These are phyloP conservation scores for Poeciliopsis presidionis DNA, from an alignment of 2,797 vertebrate genomes.

Conservation along the genomic window DNA sequence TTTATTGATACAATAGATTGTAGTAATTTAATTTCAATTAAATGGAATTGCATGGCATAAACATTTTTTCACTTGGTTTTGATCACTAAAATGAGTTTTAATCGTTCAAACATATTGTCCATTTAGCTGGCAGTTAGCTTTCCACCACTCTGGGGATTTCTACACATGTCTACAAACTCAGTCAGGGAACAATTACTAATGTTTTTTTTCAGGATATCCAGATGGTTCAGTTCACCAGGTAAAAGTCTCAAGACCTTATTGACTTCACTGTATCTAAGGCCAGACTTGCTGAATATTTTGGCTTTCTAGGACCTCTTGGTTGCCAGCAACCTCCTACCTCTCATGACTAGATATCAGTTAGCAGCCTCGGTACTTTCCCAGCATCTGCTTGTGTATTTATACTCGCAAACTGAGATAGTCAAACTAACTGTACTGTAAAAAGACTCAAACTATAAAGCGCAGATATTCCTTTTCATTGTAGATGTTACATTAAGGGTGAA, in stretches of 20 bases:
- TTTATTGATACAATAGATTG: background rate
- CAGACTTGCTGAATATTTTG: conserved; percentile 50
- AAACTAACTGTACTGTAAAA: conserved; percentile 40
- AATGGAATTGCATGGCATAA: background rate
- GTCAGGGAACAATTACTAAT: background rate
- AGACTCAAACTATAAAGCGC: background rate
- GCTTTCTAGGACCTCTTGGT: conserved; percentile 60
- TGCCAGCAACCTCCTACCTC: conserved; percentile 68
- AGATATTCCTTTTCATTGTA: conserved; percentile 1
- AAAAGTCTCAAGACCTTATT: conserved; percentile 8
- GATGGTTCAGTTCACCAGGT: background rate
- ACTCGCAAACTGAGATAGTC: conserved; percentile 54
- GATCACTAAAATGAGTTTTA: background rate
- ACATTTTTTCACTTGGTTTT: background rate
- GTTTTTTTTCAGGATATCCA: background rate
- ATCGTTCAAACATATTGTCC: background rate
- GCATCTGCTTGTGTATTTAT: conserved; percentile 79
- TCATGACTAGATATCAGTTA: conserved; percentile 77
- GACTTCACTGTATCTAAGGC: conserved; percentile 58
- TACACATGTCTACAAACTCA: background rate
- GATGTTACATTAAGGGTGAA: background rate
- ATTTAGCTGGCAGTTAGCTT: background rate
- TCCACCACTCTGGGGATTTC: background rate
- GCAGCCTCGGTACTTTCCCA: conserved; percentile 77
- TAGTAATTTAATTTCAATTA: background rate